Evolutionary conservation across 1,140 invertebrate genomes (phyloP), one percentile per base, ranked within the genome.

Genomic region (Whitmania pigra): DNA sequence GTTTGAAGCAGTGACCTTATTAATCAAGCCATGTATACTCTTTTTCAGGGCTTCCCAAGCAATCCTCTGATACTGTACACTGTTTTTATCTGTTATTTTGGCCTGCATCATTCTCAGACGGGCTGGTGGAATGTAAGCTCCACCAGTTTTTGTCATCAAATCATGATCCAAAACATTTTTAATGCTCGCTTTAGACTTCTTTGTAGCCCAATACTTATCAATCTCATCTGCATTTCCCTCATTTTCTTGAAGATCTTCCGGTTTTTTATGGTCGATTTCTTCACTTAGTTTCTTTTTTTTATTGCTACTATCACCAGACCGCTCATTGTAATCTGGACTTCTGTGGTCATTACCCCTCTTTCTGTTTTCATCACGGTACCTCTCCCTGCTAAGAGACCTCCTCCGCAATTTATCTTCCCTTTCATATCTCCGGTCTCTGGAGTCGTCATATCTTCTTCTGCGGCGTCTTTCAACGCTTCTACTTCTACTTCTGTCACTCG

Each of bases 41-140:
- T 99, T 99, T 79, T 99, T 99, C 20, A 99, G 82, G 0, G 93
- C 93, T 86, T 99, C 96, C 97, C 96, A 99, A 2, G 95, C 89
- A 18, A 99, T 88, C 75, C 96, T 85, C 82, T 99, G 97, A 84
- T 93, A 99, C 15, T 91, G 90, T 18, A 88, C 87, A 75, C 91
- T 92, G 57, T 63, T 40, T 71, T 76, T 76, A 53, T 76, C 75
- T n/a, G 54, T 72, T 36, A 74, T 74, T 67, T 74, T 57, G 31
- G 57, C 36, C 84, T 97, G 93, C 91, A 98, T 93, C 86, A 95
- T 86, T 63, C 89, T 86, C 11, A 99, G 83, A 80, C 91, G 94
- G 0, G 95, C 95, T 4, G 96, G 96, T 2, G 96, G 97, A 77
- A 99, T 99, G 76, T 99, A 99, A 13, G 96, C 94, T 71, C 95